Conservation (phyloP, 2,888 invertebrate genomes). For the Eilema caniola region DNA sequence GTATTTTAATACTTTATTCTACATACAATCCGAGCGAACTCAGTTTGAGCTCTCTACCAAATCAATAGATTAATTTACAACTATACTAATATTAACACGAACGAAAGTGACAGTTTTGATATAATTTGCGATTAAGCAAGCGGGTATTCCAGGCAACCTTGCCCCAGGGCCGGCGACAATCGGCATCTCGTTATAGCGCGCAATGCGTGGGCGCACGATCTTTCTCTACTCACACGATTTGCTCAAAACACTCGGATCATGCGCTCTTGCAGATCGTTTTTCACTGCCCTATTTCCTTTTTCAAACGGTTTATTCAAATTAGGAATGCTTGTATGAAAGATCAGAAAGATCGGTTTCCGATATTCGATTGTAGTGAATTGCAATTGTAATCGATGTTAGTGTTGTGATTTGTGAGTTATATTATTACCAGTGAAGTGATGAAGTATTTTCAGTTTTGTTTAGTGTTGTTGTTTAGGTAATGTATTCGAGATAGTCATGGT, state of each 20-base stretch:
- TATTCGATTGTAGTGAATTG: background rate
- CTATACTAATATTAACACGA: too few species aligned
- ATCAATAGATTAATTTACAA: background rate
- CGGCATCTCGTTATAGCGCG: constrained; percentile 78
- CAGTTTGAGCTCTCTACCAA: background rate
- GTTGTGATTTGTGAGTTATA: constrained; percentile 30
- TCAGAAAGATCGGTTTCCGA: background rate
- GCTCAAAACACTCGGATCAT: constrained; percentile 77
- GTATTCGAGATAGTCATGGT: constrained; percentile 37
- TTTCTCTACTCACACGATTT: constrained; percentile 74
- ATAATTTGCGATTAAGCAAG: constrained; percentile 32
- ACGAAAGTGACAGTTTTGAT: constrained; percentile 29
- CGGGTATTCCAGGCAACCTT: constrained; percentile 79
- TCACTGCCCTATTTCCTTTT: constrained; percentile 62
- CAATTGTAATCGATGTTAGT: constrained; percentile 42
- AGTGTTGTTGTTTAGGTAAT: constrained; percentile 76
- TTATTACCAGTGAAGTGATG: constrained; percentile 60
- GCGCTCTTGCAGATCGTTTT: constrained; percentile 73
- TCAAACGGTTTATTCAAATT: constrained; percentile 23
- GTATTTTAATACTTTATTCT: too few species aligned
- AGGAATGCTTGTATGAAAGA: constrained; percentile 18
- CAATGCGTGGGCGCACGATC: constrained; percentile 79
- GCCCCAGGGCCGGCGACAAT: constrained; percentile 79
- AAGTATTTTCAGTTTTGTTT: constrained; percentile 78
- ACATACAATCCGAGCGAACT: too few species aligned